Conservation (phyloP, 2,797 vertebrate species). For the Eulemur coronatus region DNA sequence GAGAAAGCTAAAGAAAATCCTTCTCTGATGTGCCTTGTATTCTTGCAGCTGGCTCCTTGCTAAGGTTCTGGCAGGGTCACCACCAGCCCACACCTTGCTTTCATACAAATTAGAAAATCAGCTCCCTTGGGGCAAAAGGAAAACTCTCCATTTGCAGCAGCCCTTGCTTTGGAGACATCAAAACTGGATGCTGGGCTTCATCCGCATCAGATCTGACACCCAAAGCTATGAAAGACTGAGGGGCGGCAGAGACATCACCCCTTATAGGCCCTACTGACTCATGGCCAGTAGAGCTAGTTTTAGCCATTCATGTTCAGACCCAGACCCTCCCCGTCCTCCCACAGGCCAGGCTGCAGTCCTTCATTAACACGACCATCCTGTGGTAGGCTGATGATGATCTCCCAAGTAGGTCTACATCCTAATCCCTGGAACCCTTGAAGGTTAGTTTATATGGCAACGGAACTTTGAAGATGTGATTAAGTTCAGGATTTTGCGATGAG, state of each 20-base stretch:
- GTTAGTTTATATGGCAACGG: neutral
- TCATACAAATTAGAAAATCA: neutral
- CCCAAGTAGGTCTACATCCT: neutral
- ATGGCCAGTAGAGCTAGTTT: neutral
- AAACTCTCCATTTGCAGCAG: neutral
- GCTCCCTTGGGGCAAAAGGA: neutral
- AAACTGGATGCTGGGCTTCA: neutral
- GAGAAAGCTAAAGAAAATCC: neutral
- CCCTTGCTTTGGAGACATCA: neutral
- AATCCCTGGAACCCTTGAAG: neutral
- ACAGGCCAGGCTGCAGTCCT: neutral
- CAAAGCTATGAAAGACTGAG: neutral
- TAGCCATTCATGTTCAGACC: neutral
- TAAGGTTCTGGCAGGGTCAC: neutral
- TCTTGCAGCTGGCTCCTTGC: neutral
- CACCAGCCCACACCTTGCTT: neutral
- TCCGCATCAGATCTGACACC: neutral
- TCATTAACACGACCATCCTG: neutral
- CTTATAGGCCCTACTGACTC: neutral
- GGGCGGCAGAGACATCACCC: neutral
- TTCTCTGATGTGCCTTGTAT: neutral
- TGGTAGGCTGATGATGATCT: neutral
- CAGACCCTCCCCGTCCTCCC: neutral
- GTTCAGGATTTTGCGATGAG: neutral
- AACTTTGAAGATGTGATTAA: neutral